Base-by-base conservation (phyloP, 1,140 invertebrate genomes). In the Euglossa dilemma region DNA sequence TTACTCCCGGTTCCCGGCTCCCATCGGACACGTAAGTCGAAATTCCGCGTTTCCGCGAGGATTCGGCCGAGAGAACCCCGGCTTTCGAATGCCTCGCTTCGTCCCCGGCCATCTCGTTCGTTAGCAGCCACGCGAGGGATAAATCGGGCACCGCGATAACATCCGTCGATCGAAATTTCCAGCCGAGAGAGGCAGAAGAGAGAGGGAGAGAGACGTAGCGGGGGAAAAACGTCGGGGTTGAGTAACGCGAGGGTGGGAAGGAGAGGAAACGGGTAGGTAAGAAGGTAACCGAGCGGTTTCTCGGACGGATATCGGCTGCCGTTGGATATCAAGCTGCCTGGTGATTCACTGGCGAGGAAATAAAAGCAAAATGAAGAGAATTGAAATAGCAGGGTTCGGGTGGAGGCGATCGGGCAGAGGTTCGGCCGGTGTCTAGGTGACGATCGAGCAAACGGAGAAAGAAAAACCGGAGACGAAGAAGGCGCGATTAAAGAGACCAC, bases 351-450 rank as follows among this genome's bases (percentile, higher is more conserved):
- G 77, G 45, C 36, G 50, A 78, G 36, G 61, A 77, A 87, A 84
- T 87, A 80, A 87, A 73, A 87, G 82, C 63, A 87, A 86, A 77
- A 87, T 64, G 80, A 86, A 74, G 54, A 76, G 80, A 87, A 87
- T 87, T 87, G 86, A 87, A 87, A 87, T 87, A 83, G 85, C 86
- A 64, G 80, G 84, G 73, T 73, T 84, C 66, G 6, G 43, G 56
- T 50, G 28, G 47, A 6, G 45, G 63, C 12, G 36, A 52, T 66
- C 59, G 23, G 57, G 59, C 9, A 57, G 28, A 28, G 54, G 54
- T 12, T 25, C 25, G 59, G 57, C 5, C 11, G 70, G 76, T 61
- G 78, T 54, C 76, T 70, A 80, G 80, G 77, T 82, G 82, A 72
- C 82, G 79, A 89, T 88, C 64, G 85, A 73, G 45, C 69, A 61